Evolutionary conservation across 1,140 invertebrate genomes (phyloP), one percentile per base, ranked within the genome.

Genomic region (Coptotermes formosanus): DNA sequence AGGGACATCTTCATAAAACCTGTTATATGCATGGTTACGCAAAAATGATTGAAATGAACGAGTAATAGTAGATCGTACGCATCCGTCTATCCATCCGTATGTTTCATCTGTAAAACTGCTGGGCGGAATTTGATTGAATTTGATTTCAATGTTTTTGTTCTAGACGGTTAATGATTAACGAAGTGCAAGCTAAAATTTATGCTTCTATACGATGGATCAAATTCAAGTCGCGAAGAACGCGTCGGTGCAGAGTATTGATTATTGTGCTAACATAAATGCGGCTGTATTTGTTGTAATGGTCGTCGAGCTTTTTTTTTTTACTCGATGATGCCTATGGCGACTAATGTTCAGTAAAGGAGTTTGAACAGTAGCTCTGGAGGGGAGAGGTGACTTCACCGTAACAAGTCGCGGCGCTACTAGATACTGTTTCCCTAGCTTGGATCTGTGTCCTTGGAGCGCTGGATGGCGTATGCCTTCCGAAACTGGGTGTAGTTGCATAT

Each of bases 401-500:
- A 30, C 64, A 30, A 75, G 30, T 75, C 64, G n/a, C 64, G n/a
- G 83, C 43, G 83, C 48, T 30, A 38, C n/a, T 84, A 84, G 83
- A 84, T 84, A 52, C 83, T 84, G 83, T 59, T 38, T 45, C 83
- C 30, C 83, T 23, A 55, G 83, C 83, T 38, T 52, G 83, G 44
- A 14, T 84, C 83, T 21, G 45, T 84, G 59, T 55, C 83, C 83
- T 84, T 84, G 83, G 59, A 7, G 30, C n/a, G 9, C 11, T 48
- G 45, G 45, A 75, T 30, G 64, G n/a, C 64, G 25, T 30, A 7
- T 75, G n/a, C n/a, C 25, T 9, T 30, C n/a, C n/a, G n/a, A 55
- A 55, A 55, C 14, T 55, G 52, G 64, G 6, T n/a, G n/a, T 75
- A 75, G 64, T 75, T 75, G 25, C 64, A 11, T 25, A 30, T 3